Conservation (phyloP, 2,113 vertebrate genomes). For the Gobiocypris rarus region DNA sequence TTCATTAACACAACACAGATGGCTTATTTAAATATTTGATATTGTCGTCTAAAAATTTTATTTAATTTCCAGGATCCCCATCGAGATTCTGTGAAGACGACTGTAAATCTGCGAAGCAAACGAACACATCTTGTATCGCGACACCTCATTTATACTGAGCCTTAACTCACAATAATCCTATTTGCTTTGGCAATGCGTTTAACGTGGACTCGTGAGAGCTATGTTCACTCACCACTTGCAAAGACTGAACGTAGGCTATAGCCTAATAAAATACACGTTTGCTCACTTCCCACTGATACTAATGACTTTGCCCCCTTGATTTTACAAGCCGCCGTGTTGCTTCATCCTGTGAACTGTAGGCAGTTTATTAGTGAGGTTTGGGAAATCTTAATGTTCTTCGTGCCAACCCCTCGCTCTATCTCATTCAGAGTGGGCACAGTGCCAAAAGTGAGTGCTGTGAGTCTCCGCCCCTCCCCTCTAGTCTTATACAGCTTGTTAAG, state of each 20-base stretch:
- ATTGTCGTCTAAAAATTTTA: not conserved
- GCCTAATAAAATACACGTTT: constrained; percentile 19
- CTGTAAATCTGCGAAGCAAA: not conserved
- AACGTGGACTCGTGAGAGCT: constrained; percentile 5
- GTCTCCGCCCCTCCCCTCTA: constrained; percentile 5
- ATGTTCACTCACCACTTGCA: not conserved
- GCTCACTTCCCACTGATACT: constrained; percentile 36
- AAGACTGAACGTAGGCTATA: not conserved
- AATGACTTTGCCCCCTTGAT: constrained; percentile 53
- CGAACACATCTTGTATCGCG: not conserved
- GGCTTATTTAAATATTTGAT: constrained; percentile 3
- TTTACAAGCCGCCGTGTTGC: constrained; percentile 53
- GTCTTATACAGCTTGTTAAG: constrained; percentile 8
- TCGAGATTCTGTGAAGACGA: not conserved
- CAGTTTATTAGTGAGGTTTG: constrained; percentile 57
- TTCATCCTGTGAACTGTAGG: constrained; percentile 48
- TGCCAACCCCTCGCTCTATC: constrained; percentile 25
- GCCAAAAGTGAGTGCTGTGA: constrained; percentile 15
- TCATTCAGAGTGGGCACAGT: constrained; percentile 2
- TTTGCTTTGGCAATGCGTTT: constrained; percentile 16
- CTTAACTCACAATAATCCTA: constrained; percentile 23
- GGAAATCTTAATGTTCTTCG: constrained; percentile 51
- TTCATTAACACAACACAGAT: not conserved
- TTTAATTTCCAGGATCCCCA: not conserved
- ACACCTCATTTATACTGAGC: not conserved